phyloP scores from a whole-genome alignment of 2,113 vertebrate genomes.

The Epinephelus fuscoguttatus region DNA sequence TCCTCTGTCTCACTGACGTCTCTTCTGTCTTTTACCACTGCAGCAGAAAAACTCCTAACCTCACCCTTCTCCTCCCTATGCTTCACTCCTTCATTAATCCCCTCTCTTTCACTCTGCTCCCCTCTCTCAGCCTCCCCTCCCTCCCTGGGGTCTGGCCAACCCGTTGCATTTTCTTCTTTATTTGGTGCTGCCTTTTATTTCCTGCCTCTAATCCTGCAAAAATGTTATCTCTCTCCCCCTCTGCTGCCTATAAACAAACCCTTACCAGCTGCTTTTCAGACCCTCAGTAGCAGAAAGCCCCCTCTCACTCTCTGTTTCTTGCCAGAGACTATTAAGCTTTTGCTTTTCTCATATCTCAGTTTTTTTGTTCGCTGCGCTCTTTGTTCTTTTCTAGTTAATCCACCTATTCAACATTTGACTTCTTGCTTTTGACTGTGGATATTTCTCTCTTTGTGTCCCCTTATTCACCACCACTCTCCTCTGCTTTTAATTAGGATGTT shows the following conservation, averaged over 20 bases:
- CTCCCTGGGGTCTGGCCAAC: slow-evolving; percentile 37
- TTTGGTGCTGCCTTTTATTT: slow-evolving; percentile 79
- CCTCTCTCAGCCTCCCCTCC: not conserved
- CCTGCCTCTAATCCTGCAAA: slow-evolving; percentile 77
- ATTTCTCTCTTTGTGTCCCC: not conserved
- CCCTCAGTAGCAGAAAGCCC: slow-evolving; percentile 12
- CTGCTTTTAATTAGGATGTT: slow-evolving; percentile 44
- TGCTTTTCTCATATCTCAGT: slow-evolving; percentile 23
- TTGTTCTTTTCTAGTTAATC: slow-evolving; percentile 7
- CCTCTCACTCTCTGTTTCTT: not conserved
- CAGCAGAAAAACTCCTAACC: slow-evolving; percentile 33
- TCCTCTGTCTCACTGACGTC: slow-evolving; percentile 10
- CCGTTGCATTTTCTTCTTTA: slow-evolving; percentile 80
- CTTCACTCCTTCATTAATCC: slow-evolving; percentile 51
- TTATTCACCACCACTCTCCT: not conserved
- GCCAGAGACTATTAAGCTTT: slow-evolving; percentile 8
- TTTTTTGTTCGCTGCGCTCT: not conserved
- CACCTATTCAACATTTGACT: slow-evolving; percentile 6
- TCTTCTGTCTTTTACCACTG: slow-evolving; percentile 12
- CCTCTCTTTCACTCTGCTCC: slow-evolving; percentile 44
- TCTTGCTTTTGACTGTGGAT: not conserved
- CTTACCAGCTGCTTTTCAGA: slow-evolving; percentile 41
- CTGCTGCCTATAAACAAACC: slow-evolving; percentile 74
- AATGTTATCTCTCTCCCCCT: slow-evolving; percentile 76
- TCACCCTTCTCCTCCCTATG: slow-evolving; percentile 39